Evolutionary conservation across 2,888 invertebrate species (phyloP), one percentile per base, ranked within the genome.

Genomic region (Netelia inedita): DNA sequence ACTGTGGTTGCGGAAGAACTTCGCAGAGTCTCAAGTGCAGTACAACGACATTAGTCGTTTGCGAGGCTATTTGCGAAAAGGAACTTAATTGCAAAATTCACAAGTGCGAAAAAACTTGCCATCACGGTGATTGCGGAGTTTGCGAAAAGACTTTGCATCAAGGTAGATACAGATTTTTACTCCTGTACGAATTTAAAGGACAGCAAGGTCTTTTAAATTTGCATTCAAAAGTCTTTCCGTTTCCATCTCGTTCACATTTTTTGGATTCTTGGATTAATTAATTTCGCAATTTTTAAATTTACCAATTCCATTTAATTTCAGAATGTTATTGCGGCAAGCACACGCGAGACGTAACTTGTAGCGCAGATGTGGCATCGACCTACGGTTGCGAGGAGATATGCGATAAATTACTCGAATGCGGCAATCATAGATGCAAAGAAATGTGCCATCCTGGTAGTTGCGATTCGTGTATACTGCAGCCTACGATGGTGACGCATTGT

Each of bases 1-100:
- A 89, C 88, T 98, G 98, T 89, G 97, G 97, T 1, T 98, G 98
- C 90, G 97, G 97, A 0, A 95, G 95, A 68, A 97, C 96, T 35
- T 95, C 95, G 1, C 95, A 95, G 88, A 94, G 95, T 0, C 95
- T 97, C 68, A 95, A 96, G 83, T 98, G 98, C 93, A 96, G 96
- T 90, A 95, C 96, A 82, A 96, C 96, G 84, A 94, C 96, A 68
- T 94, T 96, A 2, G 95, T 98, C 75, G 94, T 96, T 57, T 99
- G 99, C 92, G 96, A 96, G 0, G 95, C 95, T 0, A 94, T 94
- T 1, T 99, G 99, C 93, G 95, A 95, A 0, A 97, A 97, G 89
- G 78, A 93, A 2, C 94, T 99, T 0, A 96, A 96, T 89, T 99
- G 99, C 93, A 96, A 95, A 16, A 94, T 95, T 23, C 99, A 99